Conservation (phyloP, 2,888 invertebrate species). For the Danaus chrysippus region DNA sequence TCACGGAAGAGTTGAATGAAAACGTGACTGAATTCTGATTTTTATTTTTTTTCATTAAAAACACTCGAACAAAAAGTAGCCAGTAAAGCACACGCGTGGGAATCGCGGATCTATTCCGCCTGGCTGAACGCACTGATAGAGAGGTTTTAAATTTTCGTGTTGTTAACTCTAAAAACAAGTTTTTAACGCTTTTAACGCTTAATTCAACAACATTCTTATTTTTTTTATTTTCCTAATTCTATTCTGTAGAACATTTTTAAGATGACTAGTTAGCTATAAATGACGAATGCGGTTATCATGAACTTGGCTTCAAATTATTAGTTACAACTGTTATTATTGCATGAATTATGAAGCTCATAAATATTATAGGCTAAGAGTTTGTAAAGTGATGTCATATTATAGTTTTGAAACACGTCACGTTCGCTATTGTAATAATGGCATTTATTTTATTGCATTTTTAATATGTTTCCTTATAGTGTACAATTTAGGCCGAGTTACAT, state of each 20-base stretch:
- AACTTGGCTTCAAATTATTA: slow-evolving; percentile 19
- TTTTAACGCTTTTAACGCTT: not conserved
- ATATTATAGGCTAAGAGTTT: slow-evolving; percentile 15
- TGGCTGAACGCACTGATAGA: slow-evolving; percentile 13
- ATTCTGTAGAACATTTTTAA: not conserved
- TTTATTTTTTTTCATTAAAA: slow-evolving; percentile 52
- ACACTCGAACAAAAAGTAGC: slow-evolving; percentile 63
- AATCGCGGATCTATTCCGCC: slow-evolving; percentile 37
- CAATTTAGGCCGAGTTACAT: slow-evolving; percentile 1
- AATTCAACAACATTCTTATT: not conserved
- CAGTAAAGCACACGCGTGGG: slow-evolving; percentile 77
- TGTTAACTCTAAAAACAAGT: not conserved
- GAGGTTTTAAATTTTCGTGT: slow-evolving; percentile 7
- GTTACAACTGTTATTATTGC: slow-evolving; percentile 19
- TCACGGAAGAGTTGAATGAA: slow-evolving; percentile 52
- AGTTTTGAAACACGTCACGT: slow-evolving; percentile 25
- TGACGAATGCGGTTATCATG: slow-evolving; percentile 16
- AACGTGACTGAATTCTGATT: slow-evolving; percentile 72
- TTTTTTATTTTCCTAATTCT: slow-evolving; percentile 1
- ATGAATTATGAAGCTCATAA: slow-evolving; percentile 25
- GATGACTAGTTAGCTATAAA: slow-evolving; percentile 11
- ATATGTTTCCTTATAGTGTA: slow-evolving; percentile 9
- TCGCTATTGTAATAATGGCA: slow-evolving; percentile 9
- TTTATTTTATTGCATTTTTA: slow-evolving; percentile 4
- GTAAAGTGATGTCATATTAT: slow-evolving; percentile 32